phyloP scores from a whole-genome alignment of 1,140 invertebrate genomes.

The Calliphora vicina region DNA sequence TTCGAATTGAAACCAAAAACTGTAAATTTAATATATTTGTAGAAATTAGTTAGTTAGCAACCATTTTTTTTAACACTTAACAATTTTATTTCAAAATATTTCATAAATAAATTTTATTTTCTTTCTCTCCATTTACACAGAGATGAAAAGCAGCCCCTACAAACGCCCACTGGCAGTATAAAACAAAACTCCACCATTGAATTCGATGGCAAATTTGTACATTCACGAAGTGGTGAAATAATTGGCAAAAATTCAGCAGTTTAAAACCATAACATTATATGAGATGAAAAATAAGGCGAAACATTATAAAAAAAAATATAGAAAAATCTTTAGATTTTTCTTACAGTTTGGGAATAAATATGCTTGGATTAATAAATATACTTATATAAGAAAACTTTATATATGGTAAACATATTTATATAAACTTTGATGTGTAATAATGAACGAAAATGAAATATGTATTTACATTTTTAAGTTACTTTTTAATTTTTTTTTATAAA shows the following conservation, averaged over 20 bases:
- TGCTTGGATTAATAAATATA: slow-evolving; percentile 3
- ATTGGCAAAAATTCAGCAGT: slow-evolving; percentile 86
- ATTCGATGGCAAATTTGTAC: slow-evolving; percentile 80
- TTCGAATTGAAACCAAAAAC: no score
- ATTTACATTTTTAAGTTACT: not conserved
- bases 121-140: slow-evolving; percentile 62
- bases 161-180: slow-evolving; percentile 71
- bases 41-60: not conserved
- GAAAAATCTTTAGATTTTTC: not conserved
- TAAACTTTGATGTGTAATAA: not conserved
- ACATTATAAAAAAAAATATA: not conserved
- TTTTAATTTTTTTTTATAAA: not conserved
- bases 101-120: not conserved
- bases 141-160: slow-evolving; percentile 83
- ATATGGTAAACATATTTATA: not conserved
- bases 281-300: not conserved
- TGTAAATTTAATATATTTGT: slow-evolving; percentile 4
- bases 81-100: not conserved
- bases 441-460: not conserved
- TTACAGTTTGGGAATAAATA: not conserved
- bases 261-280: slow-evolving; percentile 64
- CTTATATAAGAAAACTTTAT: no score
- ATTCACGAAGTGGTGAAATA: slow-evolving; percentile 79
- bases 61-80: not conserved
- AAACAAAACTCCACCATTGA: slow-evolving; percentile 80